These are phyloP conservation scores for Habrosyne pyritoides DNA, from an alignment of 2,888 invertebrate species.

Conservation along the genomic window DNA sequence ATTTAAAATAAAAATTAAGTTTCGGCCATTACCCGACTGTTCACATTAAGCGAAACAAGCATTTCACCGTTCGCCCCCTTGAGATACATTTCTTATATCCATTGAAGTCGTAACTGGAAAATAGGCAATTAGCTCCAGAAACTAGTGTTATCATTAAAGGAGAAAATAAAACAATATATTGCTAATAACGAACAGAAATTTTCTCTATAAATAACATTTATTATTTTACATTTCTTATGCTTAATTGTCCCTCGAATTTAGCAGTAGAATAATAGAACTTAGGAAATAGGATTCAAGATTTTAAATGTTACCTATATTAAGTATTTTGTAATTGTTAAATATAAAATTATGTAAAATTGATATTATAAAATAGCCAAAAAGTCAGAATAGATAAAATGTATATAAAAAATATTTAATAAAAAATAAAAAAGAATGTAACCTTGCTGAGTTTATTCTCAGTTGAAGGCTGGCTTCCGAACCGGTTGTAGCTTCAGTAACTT, in stretches of 20 bases:
- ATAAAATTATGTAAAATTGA: too few species aligned
- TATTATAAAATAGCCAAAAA: too few species aligned
- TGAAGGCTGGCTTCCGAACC: too few species aligned
- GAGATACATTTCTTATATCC: conserved; percentile 3
- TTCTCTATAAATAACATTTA: background rate
- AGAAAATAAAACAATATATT: background rate
- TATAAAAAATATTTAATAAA: too few species aligned
- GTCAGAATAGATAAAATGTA: too few species aligned
- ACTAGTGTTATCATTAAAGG: background rate
- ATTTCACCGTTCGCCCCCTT: background rate
- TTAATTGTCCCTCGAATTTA: too few species aligned
- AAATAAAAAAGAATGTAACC: too few species aligned
- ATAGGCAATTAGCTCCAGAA: background rate
- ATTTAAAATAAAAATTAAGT: conserved; percentile 1
- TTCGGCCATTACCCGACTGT: background rate
- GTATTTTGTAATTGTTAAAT: too few species aligned
- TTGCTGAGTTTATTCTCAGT: too few species aligned
- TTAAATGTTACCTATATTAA: too few species aligned
- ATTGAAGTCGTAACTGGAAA: background rate
- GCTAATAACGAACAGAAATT: background rate
- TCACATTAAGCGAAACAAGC: background rate
- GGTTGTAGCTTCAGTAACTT: too few species aligned
- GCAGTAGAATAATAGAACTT: background rate
- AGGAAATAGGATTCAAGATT: too few species aligned
- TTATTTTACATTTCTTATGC: background rate